phyloP scores from a whole-genome alignment of 2,888 invertebrate genomes.

The Cryptocephalus moraei region DNA sequence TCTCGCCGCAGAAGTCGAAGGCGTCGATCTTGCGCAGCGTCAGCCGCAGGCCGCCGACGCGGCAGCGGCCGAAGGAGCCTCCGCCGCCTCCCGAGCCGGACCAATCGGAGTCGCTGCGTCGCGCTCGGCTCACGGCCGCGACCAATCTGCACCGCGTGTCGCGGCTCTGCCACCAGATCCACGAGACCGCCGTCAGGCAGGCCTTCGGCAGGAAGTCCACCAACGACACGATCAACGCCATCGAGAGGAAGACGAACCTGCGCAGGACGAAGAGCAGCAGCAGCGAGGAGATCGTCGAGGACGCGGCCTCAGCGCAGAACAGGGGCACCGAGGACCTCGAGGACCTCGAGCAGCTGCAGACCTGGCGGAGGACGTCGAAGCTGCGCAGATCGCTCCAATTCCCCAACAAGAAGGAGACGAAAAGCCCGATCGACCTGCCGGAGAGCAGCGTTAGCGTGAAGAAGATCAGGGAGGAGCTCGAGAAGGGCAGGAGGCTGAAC shows the following conservation, averaged over 20 bases:
- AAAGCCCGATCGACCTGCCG: constrained; percentile 32
- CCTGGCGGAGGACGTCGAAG: constrained; percentile 57
- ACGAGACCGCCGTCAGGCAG: constrained; percentile 36
- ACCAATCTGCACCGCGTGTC: constrained; percentile 37
- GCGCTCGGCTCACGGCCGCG: constrained; percentile 23
- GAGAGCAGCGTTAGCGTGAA: constrained; percentile 44
- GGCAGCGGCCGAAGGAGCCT: constrained; percentile 25
- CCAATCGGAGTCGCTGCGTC: constrained; percentile 13
- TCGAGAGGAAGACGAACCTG: constrained; percentile 18
- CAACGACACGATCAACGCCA: constrained; percentile 28
- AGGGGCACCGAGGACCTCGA: constrained; percentile 30
- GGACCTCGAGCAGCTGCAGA: constrained; percentile 35
- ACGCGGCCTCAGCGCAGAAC: constrained; percentile 24
- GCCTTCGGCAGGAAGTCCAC: constrained; percentile 25
- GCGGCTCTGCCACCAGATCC: constrained; percentile 39
- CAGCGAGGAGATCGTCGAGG: constrained; percentile 39
- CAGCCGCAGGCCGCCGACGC: constrained; percentile 42
- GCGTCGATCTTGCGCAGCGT: constrained; percentile 42
- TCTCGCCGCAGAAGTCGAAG: constrained; percentile 42
- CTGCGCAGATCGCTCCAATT: constrained; percentile 57
- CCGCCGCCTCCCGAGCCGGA: constrained; percentile 9
- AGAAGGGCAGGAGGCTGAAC: constrained; percentile 43
- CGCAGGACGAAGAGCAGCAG: constrained; percentile 39
- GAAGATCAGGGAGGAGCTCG: constrained; percentile 45
- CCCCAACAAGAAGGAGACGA: constrained; percentile 39